A percentile compares a stretch with the other conserved stretches of the same genome.
Conservation (phyloP, 1,140 invertebrate species). For the Adoxophyes honmai region DNA sequence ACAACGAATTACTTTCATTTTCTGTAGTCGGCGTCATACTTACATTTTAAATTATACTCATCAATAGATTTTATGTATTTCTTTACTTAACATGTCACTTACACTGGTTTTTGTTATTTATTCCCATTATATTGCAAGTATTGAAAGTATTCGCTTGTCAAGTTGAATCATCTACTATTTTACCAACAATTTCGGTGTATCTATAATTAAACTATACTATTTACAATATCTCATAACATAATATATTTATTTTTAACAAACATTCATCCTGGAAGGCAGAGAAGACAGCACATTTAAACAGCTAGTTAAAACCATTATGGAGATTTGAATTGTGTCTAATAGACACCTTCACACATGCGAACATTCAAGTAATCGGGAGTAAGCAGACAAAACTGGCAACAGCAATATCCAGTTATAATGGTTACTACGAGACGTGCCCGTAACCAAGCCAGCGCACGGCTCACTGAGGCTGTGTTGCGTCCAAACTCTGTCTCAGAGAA, state of each 20-base stretch:
- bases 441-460: conserved; percentile 45
- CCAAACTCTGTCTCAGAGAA: conserved; percentile 64
- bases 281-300: conserved; percentile 8
- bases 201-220: conserved; percentile 1
- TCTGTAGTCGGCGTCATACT: no score
- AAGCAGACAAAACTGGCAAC: conserved; percentile 17
- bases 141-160: neutral
- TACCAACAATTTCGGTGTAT: neutral
- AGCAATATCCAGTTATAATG: conserved; percentile 45
- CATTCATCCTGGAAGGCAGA: neutral
- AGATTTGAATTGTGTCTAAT: neutral
- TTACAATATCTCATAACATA: conserved; percentile 10
- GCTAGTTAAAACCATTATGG: neutral
- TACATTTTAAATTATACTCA: no score
- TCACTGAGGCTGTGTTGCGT: conserved; percentile 56
- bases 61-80: no score
- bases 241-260: conserved; percentile 9
- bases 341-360: neutral
- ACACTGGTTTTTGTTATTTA: neutral
- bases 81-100: no score
- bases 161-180: neutral
- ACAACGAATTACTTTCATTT: no score
- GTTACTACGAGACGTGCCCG: conserved; percentile 61
- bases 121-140: conserved; percentile 1
- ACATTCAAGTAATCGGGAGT: neutral